Evolutionary conservation across 2,113 vertebrate genomes (phyloP).

Genomic region (Probosciger aterrimus): DNA sequence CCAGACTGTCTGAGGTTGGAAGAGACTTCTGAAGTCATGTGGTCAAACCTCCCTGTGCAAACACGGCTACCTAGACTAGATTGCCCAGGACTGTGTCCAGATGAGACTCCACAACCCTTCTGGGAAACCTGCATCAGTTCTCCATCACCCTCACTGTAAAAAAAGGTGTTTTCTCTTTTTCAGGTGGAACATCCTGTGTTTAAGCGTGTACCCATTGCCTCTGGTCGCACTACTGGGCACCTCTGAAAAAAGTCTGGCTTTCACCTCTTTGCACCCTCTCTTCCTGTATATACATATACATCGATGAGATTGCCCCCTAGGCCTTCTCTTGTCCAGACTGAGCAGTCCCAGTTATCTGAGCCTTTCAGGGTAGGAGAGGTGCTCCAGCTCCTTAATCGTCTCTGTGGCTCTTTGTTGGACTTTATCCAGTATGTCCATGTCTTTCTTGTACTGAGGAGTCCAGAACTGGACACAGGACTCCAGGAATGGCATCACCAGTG

Average conservation of each 20-base stretch:
- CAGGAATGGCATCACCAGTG: not conserved
- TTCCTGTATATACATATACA: not conserved
- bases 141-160: not conserved
- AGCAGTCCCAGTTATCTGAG: not conserved
- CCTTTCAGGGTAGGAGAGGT: not conserved
- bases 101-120: not conserved
- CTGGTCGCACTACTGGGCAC: not conserved
- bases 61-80: not conserved
- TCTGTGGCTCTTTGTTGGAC: not conserved
- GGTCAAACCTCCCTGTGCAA: fast-evolving
- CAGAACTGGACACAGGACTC: not conserved
- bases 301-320: not conserved
- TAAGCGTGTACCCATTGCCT: not conserved
- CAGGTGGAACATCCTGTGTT: not conserved
- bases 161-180: not conserved
- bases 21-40: not conserved
- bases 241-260: not conserved
- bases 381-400: not conserved
- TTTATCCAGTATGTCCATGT: not conserved
- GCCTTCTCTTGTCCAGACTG: not conserved
- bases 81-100: fast-evolving
- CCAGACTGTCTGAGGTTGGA: not conserved
- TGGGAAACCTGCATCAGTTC: not conserved
- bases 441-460: not conserved
- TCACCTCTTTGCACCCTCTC: not conserved